phyloP scores from a whole-genome alignment of 2,888 invertebrate genomes.

The Acrobeloides nanus region DNA sequence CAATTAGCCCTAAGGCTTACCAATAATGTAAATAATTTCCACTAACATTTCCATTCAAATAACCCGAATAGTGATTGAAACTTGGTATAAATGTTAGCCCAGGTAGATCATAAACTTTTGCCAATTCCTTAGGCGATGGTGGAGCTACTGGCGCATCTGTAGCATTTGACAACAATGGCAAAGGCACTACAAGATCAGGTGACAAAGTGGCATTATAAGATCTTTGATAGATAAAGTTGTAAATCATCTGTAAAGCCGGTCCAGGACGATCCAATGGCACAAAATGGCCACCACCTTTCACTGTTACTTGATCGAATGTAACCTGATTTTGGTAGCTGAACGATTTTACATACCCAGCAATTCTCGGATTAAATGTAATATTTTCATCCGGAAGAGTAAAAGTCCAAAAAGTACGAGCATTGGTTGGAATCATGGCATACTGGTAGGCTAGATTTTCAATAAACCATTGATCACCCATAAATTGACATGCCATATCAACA shows the following conservation, averaged over 20 bases:
- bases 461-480: slow-evolving; percentile 45
- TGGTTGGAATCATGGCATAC: no score
- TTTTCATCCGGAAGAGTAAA: no score
- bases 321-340: slow-evolving; percentile 22
- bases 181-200: no score
- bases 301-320: slow-evolving; percentile 36
- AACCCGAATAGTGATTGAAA: slow-evolving; percentile 57
- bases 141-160: neutral
- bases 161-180: no score
- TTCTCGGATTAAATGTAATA: no score
- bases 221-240: slow-evolving; percentile 58
- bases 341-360: slow-evolving; percentile 41
- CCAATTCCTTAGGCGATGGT: slow-evolving; percentile 21
- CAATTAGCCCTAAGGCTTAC: slow-evolving; percentile 30
- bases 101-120: slow-evolving; percentile 36
- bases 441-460: no score
- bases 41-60: slow-evolving; percentile 26
- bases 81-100: slow-evolving; percentile 37
- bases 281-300: slow-evolving; percentile 68
- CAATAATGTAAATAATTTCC: slow-evolving; percentile 56
- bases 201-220: slow-evolving; percentile 27
- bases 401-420: no score
- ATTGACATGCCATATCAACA: slow-evolving; percentile 40
- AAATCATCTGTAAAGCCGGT: slow-evolving; percentile 70
- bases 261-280: slow-evolving; percentile 73